Conservation (phyloP, 2,888 invertebrate genomes). For the Tiliacea aurago region DNA sequence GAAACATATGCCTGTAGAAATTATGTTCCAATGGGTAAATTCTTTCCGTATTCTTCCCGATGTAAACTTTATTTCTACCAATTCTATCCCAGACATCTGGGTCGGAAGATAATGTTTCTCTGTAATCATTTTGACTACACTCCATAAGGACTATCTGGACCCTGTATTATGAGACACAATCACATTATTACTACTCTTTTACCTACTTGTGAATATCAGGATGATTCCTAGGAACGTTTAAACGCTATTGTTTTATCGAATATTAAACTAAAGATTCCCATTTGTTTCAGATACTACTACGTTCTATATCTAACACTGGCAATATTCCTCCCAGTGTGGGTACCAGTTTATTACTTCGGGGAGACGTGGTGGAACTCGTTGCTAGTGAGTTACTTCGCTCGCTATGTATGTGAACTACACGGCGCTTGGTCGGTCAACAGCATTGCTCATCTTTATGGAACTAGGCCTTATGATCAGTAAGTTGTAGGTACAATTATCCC, state of each 20-base stretch:
- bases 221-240: background rate
- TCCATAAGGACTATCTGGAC: background rate
- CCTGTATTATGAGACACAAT: background rate
- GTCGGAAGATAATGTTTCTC: background rate
- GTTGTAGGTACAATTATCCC: slow-evolving; percentile 58
- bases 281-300: slow-evolving; percentile 87
- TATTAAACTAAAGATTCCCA: background rate
- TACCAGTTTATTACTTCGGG: slow-evolving; percentile 93
- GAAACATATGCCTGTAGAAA: background rate
- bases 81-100: background rate
- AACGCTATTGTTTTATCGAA: background rate
- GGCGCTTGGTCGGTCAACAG: slow-evolving; percentile 96
- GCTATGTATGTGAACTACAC: slow-evolving; percentile 92
- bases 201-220: background rate
- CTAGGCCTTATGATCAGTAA: slow-evolving; percentile 94
- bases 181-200: background rate
- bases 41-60: background rate
- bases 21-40: background rate
- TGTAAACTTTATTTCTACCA: background rate
- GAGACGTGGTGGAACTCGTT: slow-evolving; percentile 92
- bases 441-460: slow-evolving; percentile 94
- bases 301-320: slow-evolving; percentile 90
- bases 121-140: background rate
- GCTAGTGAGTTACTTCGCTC: slow-evolving; percentile 91
- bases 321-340: slow-evolving; percentile 90